Evolutionary conservation across 2,888 invertebrate genomes (phyloP).

Genomic region (Netelia fuscicornis): DNA sequence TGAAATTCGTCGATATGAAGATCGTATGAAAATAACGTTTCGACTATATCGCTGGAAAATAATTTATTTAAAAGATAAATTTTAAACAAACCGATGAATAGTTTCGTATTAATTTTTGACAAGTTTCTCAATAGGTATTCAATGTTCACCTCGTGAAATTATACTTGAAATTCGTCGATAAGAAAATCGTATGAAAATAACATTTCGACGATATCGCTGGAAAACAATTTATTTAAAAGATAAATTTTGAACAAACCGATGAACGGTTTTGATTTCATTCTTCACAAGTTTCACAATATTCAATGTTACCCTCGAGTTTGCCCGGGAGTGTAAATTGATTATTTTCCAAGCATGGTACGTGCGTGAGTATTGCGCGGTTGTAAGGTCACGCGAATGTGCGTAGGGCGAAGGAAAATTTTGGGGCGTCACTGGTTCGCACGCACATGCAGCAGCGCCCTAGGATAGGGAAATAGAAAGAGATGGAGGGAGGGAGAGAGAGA

Average conservation of each 20-base stretch:
- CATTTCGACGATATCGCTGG: neutral
- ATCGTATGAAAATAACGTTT: neutral
- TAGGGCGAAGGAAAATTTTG: slow-evolving; percentile 50
- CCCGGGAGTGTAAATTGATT: slow-evolving; percentile 53
- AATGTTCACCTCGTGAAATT: slow-evolving; percentile 10
- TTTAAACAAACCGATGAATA: slow-evolving; percentile 37
- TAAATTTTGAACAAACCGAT: neutral
- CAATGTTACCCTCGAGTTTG: slow-evolving; percentile 27
- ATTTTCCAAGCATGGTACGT: slow-evolving; percentile 9
- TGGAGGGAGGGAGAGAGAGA: neutral
- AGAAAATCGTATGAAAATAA: neutral
- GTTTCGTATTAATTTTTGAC: slow-evolving; percentile 42
- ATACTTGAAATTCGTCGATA: too few relatives aligned
- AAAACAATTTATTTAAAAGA: neutral
- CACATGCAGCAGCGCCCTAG: slow-evolving; percentile 42
- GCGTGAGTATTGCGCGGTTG: neutral
- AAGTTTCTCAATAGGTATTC: slow-evolving; percentile 2
- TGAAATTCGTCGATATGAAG: too few relatives aligned
- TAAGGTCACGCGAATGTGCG: slow-evolving; percentile 30
- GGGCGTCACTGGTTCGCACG: slow-evolving; percentile 62
- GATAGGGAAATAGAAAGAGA: slow-evolving; percentile 28
- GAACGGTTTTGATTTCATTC: slow-evolving; percentile 50
- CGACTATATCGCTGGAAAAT: neutral
- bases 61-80: slow-evolving; percentile 14
- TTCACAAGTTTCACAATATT: slow-evolving; percentile 1